Evolutionary conservation across 2,113 vertebrate species (phyloP).

Genomic region (Fukomys damarensis): DNA sequence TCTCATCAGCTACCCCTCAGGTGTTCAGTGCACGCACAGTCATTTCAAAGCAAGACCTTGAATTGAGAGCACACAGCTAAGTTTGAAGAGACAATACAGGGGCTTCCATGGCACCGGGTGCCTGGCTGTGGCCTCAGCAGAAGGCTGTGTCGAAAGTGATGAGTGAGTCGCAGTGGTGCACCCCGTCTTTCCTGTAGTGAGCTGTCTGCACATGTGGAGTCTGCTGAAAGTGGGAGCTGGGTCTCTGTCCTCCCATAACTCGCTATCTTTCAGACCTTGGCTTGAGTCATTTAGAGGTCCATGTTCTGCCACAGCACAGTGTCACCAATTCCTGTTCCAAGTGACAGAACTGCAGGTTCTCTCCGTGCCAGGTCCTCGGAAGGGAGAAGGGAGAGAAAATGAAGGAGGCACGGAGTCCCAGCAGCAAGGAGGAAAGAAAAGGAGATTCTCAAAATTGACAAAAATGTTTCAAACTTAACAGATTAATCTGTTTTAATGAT

Average conservation of each 20-base stretch:
- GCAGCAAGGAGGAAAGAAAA: background rate
- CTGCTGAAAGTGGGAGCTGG: background rate
- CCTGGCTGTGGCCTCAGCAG: background rate
- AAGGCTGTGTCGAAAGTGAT: background rate
- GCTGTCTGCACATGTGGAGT: rapidly evolving
- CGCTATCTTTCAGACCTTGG: background rate
- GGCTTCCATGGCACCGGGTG: background rate
- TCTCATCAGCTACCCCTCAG: background rate
- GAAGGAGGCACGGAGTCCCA: background rate
- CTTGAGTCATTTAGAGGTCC: background rate
- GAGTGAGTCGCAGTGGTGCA: background rate
- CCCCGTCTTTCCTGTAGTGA: background rate
- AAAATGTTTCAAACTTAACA: background rate
- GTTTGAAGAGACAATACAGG: background rate
- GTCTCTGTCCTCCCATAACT: background rate
- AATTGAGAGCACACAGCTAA: background rate
- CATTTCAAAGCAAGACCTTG: background rate
- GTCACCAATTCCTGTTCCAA: background rate
- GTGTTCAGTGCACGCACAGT: background rate
- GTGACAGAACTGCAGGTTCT: background rate
- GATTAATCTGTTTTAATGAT: background rate
- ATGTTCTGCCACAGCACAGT: rapidly evolving
- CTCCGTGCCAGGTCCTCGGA: background rate
- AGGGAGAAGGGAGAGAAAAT: background rate
- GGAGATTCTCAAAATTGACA: background rate